Evolutionary conservation across 2,113 vertebrate species (phyloP).

Genomic region (Centropus bengalensis): DNA sequence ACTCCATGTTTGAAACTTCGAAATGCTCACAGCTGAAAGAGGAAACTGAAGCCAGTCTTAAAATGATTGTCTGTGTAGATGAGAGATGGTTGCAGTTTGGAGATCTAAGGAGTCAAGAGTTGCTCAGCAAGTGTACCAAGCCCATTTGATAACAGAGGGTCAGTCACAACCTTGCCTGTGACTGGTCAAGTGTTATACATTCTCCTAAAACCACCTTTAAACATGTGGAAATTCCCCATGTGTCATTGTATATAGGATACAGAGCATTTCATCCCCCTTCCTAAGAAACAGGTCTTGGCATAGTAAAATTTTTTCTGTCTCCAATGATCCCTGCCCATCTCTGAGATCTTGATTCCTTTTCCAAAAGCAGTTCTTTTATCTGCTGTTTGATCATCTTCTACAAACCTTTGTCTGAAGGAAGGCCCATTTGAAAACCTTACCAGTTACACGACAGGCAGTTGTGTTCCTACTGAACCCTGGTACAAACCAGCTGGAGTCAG

Average conservation of each 20-base stretch:
- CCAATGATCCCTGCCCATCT: background rate
- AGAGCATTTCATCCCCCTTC: background rate
- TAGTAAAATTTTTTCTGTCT: background rate
- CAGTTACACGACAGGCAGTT: background rate
- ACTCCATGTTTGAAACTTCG: background rate
- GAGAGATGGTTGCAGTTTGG: background rate
- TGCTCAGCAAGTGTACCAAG: background rate
- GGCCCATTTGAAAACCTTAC: background rate
- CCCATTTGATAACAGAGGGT: background rate
- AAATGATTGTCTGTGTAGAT: background rate
- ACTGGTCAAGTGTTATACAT: background rate
- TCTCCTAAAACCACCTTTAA: background rate
- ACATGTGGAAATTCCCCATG: background rate
- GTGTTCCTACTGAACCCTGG: background rate
- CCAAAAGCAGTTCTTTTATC: background rate
- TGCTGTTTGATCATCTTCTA: background rate
- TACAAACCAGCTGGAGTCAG: background rate
- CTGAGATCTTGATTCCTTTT: background rate
- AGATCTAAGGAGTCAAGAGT: background rate
- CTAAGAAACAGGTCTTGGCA: background rate
- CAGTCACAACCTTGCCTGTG: background rate
- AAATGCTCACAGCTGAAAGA: background rate
- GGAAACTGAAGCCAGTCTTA: background rate
- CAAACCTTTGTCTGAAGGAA: background rate
- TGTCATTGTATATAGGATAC: background rate